Evolutionary conservation across 2,113 vertebrate genomes (phyloP), one percentile per base, ranked within the genome.

Genomic region (Gymnogyps californianus): DNA sequence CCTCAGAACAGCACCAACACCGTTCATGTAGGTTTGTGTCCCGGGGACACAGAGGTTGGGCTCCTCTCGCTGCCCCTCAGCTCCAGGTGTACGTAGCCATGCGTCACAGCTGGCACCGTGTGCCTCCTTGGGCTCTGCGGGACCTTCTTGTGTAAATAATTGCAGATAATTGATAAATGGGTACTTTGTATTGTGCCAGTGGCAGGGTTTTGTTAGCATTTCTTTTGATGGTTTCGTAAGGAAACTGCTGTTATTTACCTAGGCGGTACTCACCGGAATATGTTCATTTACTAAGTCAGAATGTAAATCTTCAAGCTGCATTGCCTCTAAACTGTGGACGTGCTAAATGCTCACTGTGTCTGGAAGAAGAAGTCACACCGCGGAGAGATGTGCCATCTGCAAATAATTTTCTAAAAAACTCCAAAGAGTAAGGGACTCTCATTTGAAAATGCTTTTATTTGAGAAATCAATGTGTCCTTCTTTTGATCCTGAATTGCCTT

Each of bases 401-500:
- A 96, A 97, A 90, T 44, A 3, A 92, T 97, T 95, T 97, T 87
- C 92, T 83, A 8, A 94, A 93, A 90, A 83, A 26, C 88, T 89
- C 96, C 88, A 87, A 66, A 94, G 51, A 95, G 66, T 87, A 62
- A 75, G 88, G 83, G 90, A 93, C 88, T 90, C 92, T 77, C 49
- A 77, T 89, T 91, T 77, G 83, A 96, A 96, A 92, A 89, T 85
- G 61, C 57, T 95, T 94, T 92, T 86, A 67, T 90, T 97, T 74
- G 72, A 93, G 88, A 93, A 96, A 95, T 86, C 90, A 94, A 24
- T 81, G 90, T 70, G 67, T 89, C 90, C 76, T 93, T 14, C 95
- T 96, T 97, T 96, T 97, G 97, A 96, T 97, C 96, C 90, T 84
- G 71, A 78, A 83, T 22, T 77, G 95, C 97, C 95, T 81, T 88